These are phyloP conservation scores for Drosophila ohnishii DNA, from an alignment of 1,140 invertebrate genomes.

Conservation along the genomic window DNA sequence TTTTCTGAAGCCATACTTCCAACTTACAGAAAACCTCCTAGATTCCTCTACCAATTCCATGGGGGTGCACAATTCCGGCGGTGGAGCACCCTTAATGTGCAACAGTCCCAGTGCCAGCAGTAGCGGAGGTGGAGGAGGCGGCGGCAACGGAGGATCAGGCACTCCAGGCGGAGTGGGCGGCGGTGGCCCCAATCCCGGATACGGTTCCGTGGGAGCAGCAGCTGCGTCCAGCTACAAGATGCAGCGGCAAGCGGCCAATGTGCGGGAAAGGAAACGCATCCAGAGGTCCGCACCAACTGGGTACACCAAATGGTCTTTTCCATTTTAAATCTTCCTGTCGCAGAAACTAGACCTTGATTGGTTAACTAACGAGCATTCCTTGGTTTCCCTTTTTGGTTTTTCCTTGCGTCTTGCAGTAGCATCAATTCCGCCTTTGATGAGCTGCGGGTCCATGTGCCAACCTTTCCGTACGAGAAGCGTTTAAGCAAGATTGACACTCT, in stretches of 20 bases:
- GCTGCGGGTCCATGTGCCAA: constrained; percentile 96
- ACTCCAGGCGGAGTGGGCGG: constrained; percentile 30
- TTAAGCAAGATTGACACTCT: constrained; percentile 99
- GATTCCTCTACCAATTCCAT: constrained; percentile 72
- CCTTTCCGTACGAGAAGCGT: constrained; percentile 99
- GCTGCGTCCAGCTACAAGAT: constrained; percentile 91
- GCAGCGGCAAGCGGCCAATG: constrained; percentile 95
- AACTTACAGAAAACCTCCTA: constrained; percentile 61
- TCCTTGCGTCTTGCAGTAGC: constrained; percentile 89
- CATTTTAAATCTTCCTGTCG: constrained; percentile 62
- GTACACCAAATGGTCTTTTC: constrained; percentile 84
- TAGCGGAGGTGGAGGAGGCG: constrained; percentile 53
- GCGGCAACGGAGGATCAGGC: constrained; percentile 24
- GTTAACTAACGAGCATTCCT: constrained; percentile 50
- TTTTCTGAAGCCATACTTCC: not conserved
- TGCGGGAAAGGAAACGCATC: constrained; percentile 97
- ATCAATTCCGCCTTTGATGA: constrained; percentile 99
- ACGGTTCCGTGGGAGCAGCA: constrained; percentile 79
- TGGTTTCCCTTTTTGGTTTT: not conserved
- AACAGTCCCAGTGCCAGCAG: constrained; percentile 76
- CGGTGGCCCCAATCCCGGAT: constrained; percentile 37
- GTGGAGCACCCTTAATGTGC: constrained; percentile 67
- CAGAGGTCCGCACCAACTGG: constrained; percentile 94
- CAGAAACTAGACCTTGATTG: not conserved
- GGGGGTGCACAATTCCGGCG: constrained; percentile 53